Evolutionary conservation across 2,888 invertebrate species (phyloP), one percentile per base, ranked within the genome.

Genomic region (Phortica okadai): DNA sequence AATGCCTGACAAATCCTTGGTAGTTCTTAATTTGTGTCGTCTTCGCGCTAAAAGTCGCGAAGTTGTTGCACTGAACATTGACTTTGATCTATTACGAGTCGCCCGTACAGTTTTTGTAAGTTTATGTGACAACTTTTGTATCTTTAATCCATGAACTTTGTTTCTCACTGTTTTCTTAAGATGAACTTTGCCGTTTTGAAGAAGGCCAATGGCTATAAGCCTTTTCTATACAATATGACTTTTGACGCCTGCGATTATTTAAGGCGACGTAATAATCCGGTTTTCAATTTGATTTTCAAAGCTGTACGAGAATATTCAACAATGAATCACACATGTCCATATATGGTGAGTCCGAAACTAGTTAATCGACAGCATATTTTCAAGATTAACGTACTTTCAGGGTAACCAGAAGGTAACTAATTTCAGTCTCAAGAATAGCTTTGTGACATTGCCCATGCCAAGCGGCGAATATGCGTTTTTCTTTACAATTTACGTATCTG

Each of bases 151-250:
- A 33, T 33, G 33, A 2, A 33, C 33, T 4, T 33, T 33, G 33
- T 33, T 33, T 33, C 33, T 33, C 33, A 33, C 33, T 33, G 33
- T 5, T 56, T 14, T 4, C 11, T 64, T 0, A 33, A 64, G 64
- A 7, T 64, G 6, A 64, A 64, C 33, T 8, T 41, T 8, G 64
- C 64, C 14, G 14, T 66, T 33, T 7, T 66, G 42, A 10, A 41
- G 10, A 66, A 66, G 42, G 41, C 66, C 10, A 66, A 42, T 66
- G 66, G 66, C 14, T 66, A 66, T 14, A 66, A 66, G n/a, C 66
- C 66, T 41, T 66, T 66, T 41, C 66, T 66, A n/a, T 66, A 66
- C 25, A 66, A 66, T 14, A 11, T 66, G 2, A 41, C 66, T 3
- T 14, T n/a, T 7, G n/a, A 66, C 6, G 41, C n/a, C 41, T 66